Conservation (phyloP, 1,140 invertebrate species). For the Lamellibrachia luymesi region DNA sequence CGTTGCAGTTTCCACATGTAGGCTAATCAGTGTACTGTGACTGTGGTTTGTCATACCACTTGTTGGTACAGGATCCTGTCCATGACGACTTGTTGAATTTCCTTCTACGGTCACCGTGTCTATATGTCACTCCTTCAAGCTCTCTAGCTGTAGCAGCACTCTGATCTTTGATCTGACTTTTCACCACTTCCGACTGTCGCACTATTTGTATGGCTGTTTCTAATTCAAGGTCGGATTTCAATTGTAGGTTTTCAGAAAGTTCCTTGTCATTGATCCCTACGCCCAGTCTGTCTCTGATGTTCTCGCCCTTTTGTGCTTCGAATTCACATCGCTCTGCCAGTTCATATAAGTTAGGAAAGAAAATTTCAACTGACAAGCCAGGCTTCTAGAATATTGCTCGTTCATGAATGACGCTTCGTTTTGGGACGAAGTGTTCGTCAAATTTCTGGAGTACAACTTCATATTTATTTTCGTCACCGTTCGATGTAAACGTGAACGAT, state of each 20-base stretch:
- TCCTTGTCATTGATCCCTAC: slow-evolving; percentile 24
- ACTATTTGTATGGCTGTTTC: background rate
- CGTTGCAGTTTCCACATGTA: background rate
- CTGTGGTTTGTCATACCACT: background rate
- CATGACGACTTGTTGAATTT: background rate
- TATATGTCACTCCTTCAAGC: background rate
- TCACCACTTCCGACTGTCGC: slow-evolving; percentile 25
- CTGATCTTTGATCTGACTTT: slow-evolving; percentile 25
- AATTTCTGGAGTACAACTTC: no score
- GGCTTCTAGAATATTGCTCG: no score
- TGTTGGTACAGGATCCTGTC: background rate
- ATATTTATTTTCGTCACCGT: no score
- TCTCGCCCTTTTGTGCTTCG: no score
- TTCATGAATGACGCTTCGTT: no score
- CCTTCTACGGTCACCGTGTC: background rate
- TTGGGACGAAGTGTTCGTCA: no score
- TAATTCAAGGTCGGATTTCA: slow-evolving; percentile 21
- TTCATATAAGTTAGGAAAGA: no score
- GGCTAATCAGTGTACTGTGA: background rate
- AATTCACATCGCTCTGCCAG: no score
- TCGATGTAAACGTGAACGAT: no score
- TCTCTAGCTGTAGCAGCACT: background rate
- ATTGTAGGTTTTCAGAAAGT: slow-evolving; percentile 25
- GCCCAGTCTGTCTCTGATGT: slow-evolving; percentile 20
- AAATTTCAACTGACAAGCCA: no score